A percentile compares a stretch with the other conserved stretches of the same genome.
Conservation (phyloP, 2,797 vertebrate genomes). For the Myotis vivesi region DNA sequence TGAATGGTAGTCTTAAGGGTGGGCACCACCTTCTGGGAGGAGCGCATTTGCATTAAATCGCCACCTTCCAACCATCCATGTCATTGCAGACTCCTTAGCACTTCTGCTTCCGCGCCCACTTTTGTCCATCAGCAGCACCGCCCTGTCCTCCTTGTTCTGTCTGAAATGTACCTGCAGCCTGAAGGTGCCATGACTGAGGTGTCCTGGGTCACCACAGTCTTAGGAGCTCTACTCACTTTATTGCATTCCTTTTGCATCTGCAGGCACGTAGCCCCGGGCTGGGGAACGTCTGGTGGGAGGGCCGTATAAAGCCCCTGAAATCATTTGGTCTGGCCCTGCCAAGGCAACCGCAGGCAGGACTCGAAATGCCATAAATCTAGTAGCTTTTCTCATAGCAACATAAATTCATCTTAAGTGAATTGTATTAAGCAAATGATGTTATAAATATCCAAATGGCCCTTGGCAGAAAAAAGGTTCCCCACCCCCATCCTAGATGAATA, state of each 20-base stretch:
- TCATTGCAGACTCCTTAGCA: background rate
- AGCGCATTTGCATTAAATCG: background rate
- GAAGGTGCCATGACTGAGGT: background rate
- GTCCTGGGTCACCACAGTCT: background rate
- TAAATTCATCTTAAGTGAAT: too few relatives aligned
- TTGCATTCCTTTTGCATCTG: background rate
- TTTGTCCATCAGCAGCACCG: background rate
- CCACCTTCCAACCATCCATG: background rate
- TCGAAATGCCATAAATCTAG: too few relatives aligned
- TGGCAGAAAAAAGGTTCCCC: too few relatives aligned
- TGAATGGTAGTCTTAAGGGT: background rate
- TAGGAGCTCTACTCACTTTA: background rate
- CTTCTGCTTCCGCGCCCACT: background rate
- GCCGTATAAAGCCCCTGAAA: too few relatives aligned
- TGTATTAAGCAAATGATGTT: too few relatives aligned
- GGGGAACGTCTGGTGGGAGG: too few relatives aligned
- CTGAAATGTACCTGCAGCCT: background rate
- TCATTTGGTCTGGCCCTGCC: too few relatives aligned
- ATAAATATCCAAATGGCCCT: too few relatives aligned
- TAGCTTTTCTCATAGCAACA: too few relatives aligned
- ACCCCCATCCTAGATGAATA: background rate
- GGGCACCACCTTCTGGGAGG: background rate
- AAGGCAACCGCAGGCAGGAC: too few relatives aligned
- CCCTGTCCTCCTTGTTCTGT: background rate
- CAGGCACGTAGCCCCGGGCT: background rate